A percentile compares a stretch with the other conserved stretches of the same genome.
phyloP scores from a whole-genome alignment of 2,888 invertebrate genomes.

The Lochmaea capreae region DNA sequence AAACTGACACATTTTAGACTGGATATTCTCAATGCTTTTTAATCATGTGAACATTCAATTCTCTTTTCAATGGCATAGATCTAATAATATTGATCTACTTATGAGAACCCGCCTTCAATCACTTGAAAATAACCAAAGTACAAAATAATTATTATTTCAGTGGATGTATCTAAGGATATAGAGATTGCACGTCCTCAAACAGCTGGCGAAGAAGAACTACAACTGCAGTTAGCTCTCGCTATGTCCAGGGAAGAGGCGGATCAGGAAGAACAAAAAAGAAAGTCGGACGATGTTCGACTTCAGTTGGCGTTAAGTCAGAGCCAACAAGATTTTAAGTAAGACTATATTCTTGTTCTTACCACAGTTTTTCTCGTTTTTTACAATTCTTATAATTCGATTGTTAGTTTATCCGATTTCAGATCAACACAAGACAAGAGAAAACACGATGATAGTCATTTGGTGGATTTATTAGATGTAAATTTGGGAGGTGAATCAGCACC shows the following conservation, averaged over 20 bases:
- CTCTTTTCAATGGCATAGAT: too few species aligned
- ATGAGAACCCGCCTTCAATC: too few species aligned
- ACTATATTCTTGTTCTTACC: constrained; percentile 5
- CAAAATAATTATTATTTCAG: constrained; percentile 38
- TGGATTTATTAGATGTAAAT: constrained; percentile 87
- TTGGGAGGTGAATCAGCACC: constrained; percentile 72
- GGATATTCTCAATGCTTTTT: too few species aligned
- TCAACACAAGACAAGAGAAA: constrained; percentile 50
- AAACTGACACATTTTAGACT: too few species aligned
- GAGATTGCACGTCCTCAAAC: constrained; percentile 97
- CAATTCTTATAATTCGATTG: neutral
- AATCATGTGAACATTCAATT: too few species aligned
- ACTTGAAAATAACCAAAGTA: neutral
- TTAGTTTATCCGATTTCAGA: constrained; percentile 1
- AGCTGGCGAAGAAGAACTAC: constrained; percentile 97
- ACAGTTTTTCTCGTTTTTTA: constrained; percentile 1
- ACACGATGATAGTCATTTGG: constrained; percentile 72
- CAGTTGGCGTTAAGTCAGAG: constrained; percentile 94
- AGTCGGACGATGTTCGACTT: constrained; percentile 95
- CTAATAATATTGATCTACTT: too few species aligned
- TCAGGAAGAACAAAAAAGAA: constrained; percentile 91
- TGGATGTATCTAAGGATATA: constrained; percentile 73
- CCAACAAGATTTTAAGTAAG: constrained; percentile 89
- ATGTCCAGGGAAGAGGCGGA: constrained; percentile 99
- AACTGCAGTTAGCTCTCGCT: constrained; percentile 96